Evolutionary conservation across 2,797 vertebrate genomes (phyloP).

Genomic region (Brotogeris chrysoptera): DNA sequence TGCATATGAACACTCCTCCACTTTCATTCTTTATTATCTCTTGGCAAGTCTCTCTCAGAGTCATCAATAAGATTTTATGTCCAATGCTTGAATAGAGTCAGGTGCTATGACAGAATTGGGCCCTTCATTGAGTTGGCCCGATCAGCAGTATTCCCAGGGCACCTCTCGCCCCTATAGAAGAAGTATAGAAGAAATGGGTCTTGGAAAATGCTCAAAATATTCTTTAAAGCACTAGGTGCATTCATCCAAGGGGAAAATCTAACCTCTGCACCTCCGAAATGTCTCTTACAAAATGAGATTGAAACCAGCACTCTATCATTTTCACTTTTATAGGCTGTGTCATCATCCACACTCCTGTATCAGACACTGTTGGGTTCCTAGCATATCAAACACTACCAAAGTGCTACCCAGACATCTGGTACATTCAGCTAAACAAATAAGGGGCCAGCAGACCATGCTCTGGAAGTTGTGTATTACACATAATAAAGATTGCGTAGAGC

Average conservation of each 20-base stretch:
- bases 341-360: background rate
- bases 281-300: background rate
- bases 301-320: background rate
- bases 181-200: fast-evolving
- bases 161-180: background rate
- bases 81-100: background rate
- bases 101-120: background rate
- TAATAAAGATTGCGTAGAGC: background rate
- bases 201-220: background rate
- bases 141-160: background rate
- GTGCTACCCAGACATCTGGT: background rate
- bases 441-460: background rate
- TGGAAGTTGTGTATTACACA: background rate
- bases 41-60: constrained; percentile 3
- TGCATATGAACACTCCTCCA: constrained; percentile 23
- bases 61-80: constrained; percentile 30
- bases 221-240: background rate
- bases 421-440: background rate
- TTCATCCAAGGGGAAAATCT: background rate
- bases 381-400: background rate
- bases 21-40: constrained; percentile 31
- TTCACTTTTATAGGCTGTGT: background rate
- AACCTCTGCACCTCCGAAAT: background rate
- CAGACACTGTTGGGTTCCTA: background rate
- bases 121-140: background rate